Evolutionary conservation across 64 coral and sea anemone genomes (phyloP).

Genomic region (Porites australiensis): DNA sequence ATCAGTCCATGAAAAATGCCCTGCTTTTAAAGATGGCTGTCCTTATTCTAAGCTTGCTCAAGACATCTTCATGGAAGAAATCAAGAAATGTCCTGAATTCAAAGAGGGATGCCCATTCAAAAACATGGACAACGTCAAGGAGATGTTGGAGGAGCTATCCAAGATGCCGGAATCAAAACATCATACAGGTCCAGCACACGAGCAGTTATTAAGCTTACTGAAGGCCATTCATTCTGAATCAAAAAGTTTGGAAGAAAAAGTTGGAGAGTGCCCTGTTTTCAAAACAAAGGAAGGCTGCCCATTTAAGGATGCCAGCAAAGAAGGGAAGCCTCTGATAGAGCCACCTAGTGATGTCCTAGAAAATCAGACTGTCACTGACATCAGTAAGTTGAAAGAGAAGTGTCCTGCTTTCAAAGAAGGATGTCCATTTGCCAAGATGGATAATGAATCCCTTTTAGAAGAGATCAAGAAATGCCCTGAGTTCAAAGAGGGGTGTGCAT

Average conservation of each 20-base stretch:
- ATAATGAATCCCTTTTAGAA: slow-evolving; percentile 62
- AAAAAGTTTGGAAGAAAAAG: slow-evolving; percentile 51
- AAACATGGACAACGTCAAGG: slow-evolving; percentile 34
- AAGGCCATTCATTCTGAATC: slow-evolving; percentile 56
- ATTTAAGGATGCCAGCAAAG: slow-evolving; percentile 65
- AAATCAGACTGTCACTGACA: slow-evolving; percentile 13
- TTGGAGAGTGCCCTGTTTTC: slow-evolving; percentile 83
- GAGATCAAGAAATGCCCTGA: slow-evolving; percentile 72
- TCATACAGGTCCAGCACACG: slow-evolving; percentile 51
- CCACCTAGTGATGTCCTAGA: slow-evolving; percentile 43
- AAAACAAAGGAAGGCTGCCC: slow-evolving; percentile 66
- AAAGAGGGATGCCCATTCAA: slow-evolving; percentile 55
- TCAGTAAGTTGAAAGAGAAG: slow-evolving; percentile 55
- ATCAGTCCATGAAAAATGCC: slow-evolving; percentile 31
- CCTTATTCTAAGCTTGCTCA: slow-evolving; percentile 64
- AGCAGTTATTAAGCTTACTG: slow-evolving; percentile 64
- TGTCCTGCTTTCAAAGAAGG: slow-evolving; percentile 77
- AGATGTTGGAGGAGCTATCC: slow-evolving; percentile 43
- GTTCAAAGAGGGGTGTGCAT: slow-evolving; percentile 61
- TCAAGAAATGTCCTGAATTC: slow-evolving; percentile 69
- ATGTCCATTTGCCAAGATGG: slow-evolving; percentile 69
- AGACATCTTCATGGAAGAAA: slow-evolving; percentile 60
- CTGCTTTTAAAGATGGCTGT: slow-evolving; percentile 71
- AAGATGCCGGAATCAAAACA: slow-evolving; percentile 70
- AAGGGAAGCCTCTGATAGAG: slow-evolving; percentile 71